Base-by-base conservation (phyloP, 2,888 invertebrate species). In the Endotricha flammealis region DNA sequence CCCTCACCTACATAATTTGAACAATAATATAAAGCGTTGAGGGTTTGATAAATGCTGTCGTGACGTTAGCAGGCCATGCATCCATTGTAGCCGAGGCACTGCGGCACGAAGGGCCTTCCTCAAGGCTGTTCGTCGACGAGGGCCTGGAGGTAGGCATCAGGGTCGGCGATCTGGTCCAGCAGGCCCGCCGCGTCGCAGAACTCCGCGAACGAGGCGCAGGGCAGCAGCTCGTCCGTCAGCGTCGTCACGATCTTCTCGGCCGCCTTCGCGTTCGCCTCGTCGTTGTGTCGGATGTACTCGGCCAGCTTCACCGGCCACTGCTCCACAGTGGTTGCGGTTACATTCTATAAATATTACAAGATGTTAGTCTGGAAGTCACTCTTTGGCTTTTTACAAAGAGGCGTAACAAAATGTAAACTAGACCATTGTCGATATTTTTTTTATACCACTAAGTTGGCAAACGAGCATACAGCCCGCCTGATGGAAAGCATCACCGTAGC, bases 271-370 rank as follows among this genome's bases (percentile, higher is more conserved):
- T 98, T 90, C 3, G 90, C 89, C 70, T 96, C 96, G 85, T 99
- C 98, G 80, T 96, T 97, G 73, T 96, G 93, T 1, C 98, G 92
- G 62, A 98, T 95, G 72, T 94, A 97, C 71, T 97, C 97, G 11
- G 97, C 97, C 36, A 98, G 85, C 42, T 92, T 91, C 29, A 92
- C 89, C 13, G 97, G 92, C 98, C 98, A 98, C 53, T 94, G 94
- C 50, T 95, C 95, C 44, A 93, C 92, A 5, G 88, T 82, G 3
- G 88, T 87, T 24, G 93, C 91, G 34, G 88, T 88, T 25, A 93
- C 91, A 69, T 88, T 91, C 91, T 94, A 86, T 12, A 74, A 23
- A 29, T 14, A 10, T 12, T 8, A 27, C 16, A 3, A 17, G 12
- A 20, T 29, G 23, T 29, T 8, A 29, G n/a, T n/a, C n/a, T n/a